Conservation (phyloP, 2,797 vertebrate species). For the Centroberyx gerrardi region DNA sequence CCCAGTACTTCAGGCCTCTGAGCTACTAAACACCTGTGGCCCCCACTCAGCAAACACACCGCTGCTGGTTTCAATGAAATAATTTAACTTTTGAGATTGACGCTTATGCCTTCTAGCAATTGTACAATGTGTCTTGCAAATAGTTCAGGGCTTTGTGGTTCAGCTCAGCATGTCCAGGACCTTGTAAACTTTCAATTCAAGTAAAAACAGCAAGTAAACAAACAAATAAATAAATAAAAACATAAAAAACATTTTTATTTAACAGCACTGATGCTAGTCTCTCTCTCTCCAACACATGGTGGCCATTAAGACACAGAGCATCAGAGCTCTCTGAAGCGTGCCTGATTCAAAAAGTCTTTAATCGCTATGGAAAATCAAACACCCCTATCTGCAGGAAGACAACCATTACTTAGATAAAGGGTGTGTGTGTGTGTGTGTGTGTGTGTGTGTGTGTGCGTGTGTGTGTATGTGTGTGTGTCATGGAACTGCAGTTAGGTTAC, state of each 20-base stretch:
- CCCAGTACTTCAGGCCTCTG: constrained; percentile 4
- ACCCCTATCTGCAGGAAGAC: constrained; percentile 22
- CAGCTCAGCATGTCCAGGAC: background rate
- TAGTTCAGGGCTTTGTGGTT: background rate
- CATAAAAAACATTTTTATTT: background rate
- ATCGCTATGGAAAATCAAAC: constrained; percentile 32
- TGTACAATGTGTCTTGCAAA: background rate
- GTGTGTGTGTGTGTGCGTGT: background rate
- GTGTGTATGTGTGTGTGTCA: background rate
- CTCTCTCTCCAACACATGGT: background rate
- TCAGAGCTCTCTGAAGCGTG: background rate
- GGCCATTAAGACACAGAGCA: constrained; percentile 21
- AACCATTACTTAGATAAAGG: constrained; percentile 16
- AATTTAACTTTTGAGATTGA: background rate
- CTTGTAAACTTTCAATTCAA: constrained; percentile 16
- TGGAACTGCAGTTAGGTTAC: background rate
- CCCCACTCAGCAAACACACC: constrained; percentile 18
- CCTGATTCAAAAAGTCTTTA: constrained; percentile 15
- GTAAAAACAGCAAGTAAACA: background rate
- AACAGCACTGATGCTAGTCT: background rate
- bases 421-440: background rate
- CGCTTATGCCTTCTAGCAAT: background rate
- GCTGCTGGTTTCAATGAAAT: constrained; percentile 13
- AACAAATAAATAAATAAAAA: background rate
- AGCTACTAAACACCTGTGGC: constrained; percentile 1